A percentile compares a stretch with the other conserved stretches of the same genome.
phyloP scores from a whole-genome alignment of 2,797 vertebrate genomes.

The Sebastiscus tertius region DNA sequence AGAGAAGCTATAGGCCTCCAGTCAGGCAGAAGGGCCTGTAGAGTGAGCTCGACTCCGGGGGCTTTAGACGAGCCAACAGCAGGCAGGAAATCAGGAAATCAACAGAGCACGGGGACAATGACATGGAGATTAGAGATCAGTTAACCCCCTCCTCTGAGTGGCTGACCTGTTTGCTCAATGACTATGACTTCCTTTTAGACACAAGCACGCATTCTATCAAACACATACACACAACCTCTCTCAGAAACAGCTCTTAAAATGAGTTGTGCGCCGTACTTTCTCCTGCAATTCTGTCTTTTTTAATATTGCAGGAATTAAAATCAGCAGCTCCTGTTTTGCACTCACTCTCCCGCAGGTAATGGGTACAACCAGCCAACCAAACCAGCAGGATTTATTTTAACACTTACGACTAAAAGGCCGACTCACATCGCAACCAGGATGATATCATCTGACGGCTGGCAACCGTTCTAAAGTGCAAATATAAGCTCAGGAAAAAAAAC shows the following conservation, averaged over 20 bases:
- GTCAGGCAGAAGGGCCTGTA: slow-evolving; percentile 74
- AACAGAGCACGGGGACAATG: slow-evolving; percentile 75
- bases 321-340: not conserved
- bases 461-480: slow-evolving; percentile 12
- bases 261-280: not conserved
- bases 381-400: slow-evolving; percentile 29
- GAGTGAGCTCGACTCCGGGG: slow-evolving; percentile 40
- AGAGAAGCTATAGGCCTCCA: slow-evolving; percentile 66
- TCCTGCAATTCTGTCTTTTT: slow-evolving; percentile 7
- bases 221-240: slow-evolving; percentile 5
- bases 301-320: slow-evolving; percentile 5
- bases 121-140: slow-evolving; percentile 74
- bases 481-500: not conserved
- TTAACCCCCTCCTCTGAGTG: slow-evolving; percentile 54
- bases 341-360: slow-evolving; percentile 33
- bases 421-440: slow-evolving; percentile 13
- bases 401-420: slow-evolving; percentile 37
- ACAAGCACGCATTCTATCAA: slow-evolving; percentile 39
- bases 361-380: slow-evolving; percentile 28
- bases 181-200: slow-evolving; percentile 60
- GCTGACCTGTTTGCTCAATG: slow-evolving; percentile 53
- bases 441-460: slow-evolving; percentile 57
- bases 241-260: slow-evolving; percentile 11
- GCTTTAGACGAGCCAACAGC: slow-evolving; percentile 72
- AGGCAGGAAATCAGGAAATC: slow-evolving; percentile 76